phyloP scores from a whole-genome alignment of 2,888 invertebrate species.

The Euproctis similis region DNA sequence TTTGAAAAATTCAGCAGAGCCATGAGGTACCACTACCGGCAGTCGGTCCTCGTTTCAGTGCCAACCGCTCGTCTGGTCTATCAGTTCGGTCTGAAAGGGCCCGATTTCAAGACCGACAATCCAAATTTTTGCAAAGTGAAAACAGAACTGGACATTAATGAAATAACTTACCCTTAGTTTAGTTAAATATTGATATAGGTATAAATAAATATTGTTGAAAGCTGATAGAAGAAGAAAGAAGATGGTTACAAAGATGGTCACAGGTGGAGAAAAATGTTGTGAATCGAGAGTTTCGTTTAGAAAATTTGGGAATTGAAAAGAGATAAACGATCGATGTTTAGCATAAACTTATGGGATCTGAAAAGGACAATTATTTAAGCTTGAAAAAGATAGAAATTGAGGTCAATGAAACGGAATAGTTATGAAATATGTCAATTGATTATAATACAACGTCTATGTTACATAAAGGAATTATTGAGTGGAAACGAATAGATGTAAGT shows the following conservation, averaged over 20 bases:
- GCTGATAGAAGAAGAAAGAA: slow-evolving; percentile 26
- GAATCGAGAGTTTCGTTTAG: no score
- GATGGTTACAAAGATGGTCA: slow-evolving; percentile 23
- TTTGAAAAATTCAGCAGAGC: slow-evolving; percentile 95
- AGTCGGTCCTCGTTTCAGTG: slow-evolving; percentile 83
- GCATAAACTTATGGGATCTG: slow-evolving; percentile 8
- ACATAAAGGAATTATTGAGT: slow-evolving; percentile 15
- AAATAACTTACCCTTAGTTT: slow-evolving; percentile 49
- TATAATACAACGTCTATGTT: slow-evolving; percentile 13
- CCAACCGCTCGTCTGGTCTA: slow-evolving; percentile 85
- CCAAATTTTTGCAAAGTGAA: slow-evolving; percentile 69
- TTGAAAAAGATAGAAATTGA: no score
- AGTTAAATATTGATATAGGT: slow-evolving; percentile 20
- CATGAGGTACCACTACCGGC: slow-evolving; percentile 90
- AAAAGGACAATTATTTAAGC: slow-evolving; percentile 1
- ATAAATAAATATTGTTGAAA: slow-evolving; percentile 23
- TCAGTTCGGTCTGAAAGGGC: slow-evolving; percentile 87
- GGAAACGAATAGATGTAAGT: slow-evolving; percentile 17
- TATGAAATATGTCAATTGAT: slow-evolving; percentile 16
- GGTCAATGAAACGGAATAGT: slow-evolving; percentile 3
- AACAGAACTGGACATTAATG: slow-evolving; percentile 45
- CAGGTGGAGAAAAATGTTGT: slow-evolving; percentile 8
- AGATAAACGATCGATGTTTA: slow-evolving; percentile 5
- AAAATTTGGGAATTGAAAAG: no score
- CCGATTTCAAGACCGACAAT: slow-evolving; percentile 82